phyloP scores from a whole-genome alignment of 2,888 invertebrate genomes.

The Tridacna crocea region DNA sequence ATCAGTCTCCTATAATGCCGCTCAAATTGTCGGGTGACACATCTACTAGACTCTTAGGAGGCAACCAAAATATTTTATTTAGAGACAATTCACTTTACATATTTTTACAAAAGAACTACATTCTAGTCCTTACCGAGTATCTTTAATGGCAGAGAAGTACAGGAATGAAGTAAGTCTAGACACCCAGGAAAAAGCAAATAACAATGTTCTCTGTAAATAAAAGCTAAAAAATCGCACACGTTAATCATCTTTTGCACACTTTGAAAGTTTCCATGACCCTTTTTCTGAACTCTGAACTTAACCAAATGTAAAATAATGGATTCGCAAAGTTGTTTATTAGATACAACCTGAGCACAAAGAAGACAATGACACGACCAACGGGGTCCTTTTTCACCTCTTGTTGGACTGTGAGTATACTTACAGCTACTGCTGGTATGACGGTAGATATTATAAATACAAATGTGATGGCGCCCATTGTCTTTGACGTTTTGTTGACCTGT shows the following conservation, averaged over 20 bases:
- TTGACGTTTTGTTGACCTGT: slow-evolving; percentile 10
- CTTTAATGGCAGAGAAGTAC: too few relatives aligned
- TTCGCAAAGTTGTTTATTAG: slow-evolving; percentile 1
- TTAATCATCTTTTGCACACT: background rate
- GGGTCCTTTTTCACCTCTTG: background rate
- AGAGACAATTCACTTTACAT: too few relatives aligned
- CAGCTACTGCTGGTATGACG: background rate
- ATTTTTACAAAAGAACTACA: too few relatives aligned
- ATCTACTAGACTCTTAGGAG: too few relatives aligned
- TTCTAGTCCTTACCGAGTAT: too few relatives aligned
- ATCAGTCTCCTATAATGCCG: too few relatives aligned
- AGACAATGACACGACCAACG: background rate
- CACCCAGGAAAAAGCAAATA: too few relatives aligned
- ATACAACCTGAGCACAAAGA: background rate
- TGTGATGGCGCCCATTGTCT: slow-evolving; percentile 7
- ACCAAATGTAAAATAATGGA: slow-evolving; percentile 5
- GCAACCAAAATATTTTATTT: too few relatives aligned
- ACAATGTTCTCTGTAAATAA: too few relatives aligned
- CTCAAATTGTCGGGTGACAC: too few relatives aligned
- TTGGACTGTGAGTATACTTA: background rate
- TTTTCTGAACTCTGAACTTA: slow-evolving; percentile 1
- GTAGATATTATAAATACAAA: background rate
- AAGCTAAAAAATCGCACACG: too few relatives aligned
- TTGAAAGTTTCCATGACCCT: background rate
- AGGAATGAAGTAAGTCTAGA: too few relatives aligned